Evolutionary conservation across 2,113 vertebrate genomes (phyloP).

Genomic region (Arothron firmamentum): DNA sequence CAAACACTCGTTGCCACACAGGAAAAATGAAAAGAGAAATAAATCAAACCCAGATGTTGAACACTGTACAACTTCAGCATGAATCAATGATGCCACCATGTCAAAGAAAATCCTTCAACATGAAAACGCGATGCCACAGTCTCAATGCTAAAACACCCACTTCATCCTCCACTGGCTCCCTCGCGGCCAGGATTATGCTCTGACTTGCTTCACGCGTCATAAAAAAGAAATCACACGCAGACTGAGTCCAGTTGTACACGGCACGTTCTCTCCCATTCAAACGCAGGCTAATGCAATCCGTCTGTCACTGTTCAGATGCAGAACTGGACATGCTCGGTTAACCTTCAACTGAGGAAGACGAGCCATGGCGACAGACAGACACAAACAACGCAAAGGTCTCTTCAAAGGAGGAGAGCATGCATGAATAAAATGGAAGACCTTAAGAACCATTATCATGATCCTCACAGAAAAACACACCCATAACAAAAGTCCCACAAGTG

Average conservation of each 20-base stretch:
- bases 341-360: constrained; percentile 17
- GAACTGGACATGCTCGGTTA: constrained; percentile 31
- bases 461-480: too few relatives aligned
- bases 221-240: constrained; percentile 9
- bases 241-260: constrained; percentile 16
- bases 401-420: too few relatives aligned
- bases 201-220: constrained; percentile 31
- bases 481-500: too few relatives aligned
- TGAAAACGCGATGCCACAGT: too few relatives aligned
- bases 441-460: too few relatives aligned
- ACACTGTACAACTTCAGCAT: constrained; percentile 22
- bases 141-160: too few relatives aligned
- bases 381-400: not conserved
- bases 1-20: constrained; percentile 11
- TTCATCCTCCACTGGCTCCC: too few relatives aligned
- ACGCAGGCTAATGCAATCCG: constrained; percentile 34
- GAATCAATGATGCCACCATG: not conserved
- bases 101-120: too few relatives aligned
- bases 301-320: constrained; percentile 45
- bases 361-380: not conserved
- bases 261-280: constrained; percentile 16
- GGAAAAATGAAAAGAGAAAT: constrained; percentile 10
- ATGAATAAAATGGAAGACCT: too few relatives aligned
- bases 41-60: constrained; percentile 58
- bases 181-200: constrained; percentile 10